phyloP scores from a whole-genome alignment of 2,888 invertebrate species.

The Cephus pulcher region DNA sequence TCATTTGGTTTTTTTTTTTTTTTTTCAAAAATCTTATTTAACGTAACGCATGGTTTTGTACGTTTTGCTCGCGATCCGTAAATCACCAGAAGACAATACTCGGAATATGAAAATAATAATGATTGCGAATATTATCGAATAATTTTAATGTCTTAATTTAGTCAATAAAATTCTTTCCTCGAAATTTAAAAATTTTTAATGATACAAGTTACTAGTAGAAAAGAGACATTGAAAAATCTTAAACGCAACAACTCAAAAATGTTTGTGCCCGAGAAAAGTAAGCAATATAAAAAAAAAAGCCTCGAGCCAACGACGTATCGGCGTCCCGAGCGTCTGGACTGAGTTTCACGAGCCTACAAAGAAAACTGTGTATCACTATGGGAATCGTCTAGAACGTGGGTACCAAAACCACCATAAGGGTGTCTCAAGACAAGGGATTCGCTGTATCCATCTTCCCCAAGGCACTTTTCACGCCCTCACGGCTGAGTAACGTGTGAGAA shows the following conservation, averaged over 20 bases:
- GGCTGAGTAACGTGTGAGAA: constrained; percentile 8
- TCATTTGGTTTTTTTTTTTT: too few relatives aligned
- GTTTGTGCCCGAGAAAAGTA: not conserved
- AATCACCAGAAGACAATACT: not conserved
- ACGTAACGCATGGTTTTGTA: not conserved
- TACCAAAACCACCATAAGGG: not conserved
- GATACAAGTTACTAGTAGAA: not conserved
- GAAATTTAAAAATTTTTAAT: not conserved
- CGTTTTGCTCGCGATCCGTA: too few relatives aligned
- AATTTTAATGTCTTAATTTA: not conserved
- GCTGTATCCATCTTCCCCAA: constrained; percentile 20
- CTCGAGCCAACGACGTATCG: not conserved
- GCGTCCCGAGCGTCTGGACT: not conserved
- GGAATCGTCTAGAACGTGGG: not conserved
- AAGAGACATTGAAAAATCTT: not conserved
- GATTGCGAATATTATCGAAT: not conserved
- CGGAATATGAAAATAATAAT: not conserved
- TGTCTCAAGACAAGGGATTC: constrained; percentile 16
- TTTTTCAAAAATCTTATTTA: not conserved
- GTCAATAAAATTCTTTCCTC: not conserved
- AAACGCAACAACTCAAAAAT: not conserved
- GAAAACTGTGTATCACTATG: not conserved
- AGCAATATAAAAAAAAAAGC: not conserved
- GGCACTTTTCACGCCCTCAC: constrained; percentile 29
- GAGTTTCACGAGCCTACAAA: not conserved